Evolutionary conservation across 2,888 invertebrate species (phyloP).

Genomic region (Megastigmus dorsalis): DNA sequence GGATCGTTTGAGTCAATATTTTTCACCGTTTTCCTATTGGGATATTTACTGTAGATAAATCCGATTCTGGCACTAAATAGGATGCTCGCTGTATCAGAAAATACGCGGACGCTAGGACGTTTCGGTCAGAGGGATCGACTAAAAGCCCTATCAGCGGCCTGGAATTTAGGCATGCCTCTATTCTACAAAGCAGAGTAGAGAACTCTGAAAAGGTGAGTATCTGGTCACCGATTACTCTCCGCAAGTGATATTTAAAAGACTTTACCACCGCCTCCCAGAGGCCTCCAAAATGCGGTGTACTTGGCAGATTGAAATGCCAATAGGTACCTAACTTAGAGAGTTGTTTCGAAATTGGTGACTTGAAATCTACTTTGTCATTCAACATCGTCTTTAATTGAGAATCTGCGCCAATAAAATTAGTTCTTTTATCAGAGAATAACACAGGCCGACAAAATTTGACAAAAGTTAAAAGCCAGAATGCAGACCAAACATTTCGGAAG

Average conservation of each 20-base stretch:
- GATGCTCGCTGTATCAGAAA: not conserved
- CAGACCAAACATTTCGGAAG: no score
- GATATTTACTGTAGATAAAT: not conserved
- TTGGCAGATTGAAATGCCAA: not conserved
- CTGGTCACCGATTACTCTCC: no score
- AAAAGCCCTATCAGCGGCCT: not conserved
- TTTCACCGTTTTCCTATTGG: not conserved
- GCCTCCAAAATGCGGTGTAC: not conserved
- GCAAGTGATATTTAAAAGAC: no score
- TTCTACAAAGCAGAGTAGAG: not conserved
- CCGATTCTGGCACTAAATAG: not conserved
- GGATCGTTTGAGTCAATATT: not conserved
- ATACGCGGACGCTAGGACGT: not conserved
- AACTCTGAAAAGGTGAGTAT: no score
- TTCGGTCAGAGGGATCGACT: constrained; percentile 3
- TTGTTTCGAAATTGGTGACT: not conserved
- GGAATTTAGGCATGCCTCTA: not conserved
- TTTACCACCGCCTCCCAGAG: no score
- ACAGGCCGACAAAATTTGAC: no score
- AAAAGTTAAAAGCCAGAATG: no score
- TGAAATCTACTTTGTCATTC: not conserved
- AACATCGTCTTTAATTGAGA: not conserved
- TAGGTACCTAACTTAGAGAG: not conserved
- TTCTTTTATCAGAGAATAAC: no score
- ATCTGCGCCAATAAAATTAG: not conserved